Evolutionary conservation across 2,113 vertebrate species (phyloP).

Genomic region (Cettia cetti): DNA sequence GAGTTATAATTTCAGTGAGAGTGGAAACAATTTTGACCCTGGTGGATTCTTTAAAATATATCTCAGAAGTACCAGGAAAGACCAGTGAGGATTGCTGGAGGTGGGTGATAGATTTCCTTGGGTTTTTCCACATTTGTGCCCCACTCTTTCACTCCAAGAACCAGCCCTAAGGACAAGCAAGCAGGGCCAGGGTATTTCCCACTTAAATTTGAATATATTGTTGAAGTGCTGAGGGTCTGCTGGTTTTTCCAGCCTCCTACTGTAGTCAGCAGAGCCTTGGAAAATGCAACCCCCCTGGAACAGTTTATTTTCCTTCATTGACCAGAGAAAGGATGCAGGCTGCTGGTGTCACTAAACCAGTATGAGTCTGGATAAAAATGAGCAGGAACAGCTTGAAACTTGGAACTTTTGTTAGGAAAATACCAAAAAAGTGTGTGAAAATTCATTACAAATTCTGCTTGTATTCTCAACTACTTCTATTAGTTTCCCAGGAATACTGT

Average conservation of each 20-base stretch:
- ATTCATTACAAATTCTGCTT: slow-evolving; percentile 28
- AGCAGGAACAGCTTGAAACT: neutral
- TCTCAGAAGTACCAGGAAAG: neutral
- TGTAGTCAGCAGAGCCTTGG: neutral
- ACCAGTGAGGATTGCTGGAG: neutral
- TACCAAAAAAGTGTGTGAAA: neutral
- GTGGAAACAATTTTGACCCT: neutral
- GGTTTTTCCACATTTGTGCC: neutral
- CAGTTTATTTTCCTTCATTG: neutral
- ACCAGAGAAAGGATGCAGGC: neutral
- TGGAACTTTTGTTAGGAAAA: neutral
- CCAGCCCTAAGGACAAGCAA: neutral
- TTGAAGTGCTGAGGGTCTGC: neutral
- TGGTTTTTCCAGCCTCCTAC: neutral
- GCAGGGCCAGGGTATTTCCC: neutral
- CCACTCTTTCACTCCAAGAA: neutral
- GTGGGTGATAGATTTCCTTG: neutral
- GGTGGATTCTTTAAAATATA: neutral
- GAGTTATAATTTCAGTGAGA: neutral
- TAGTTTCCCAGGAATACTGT: slow-evolving; percentile 36
- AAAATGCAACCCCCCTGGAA: neutral
- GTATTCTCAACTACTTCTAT: slow-evolving; percentile 14
- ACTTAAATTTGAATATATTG: neutral
- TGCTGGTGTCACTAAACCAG: neutral
- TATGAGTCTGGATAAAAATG: neutral